Evolutionary conservation across 2,888 invertebrate genomes (phyloP).

Genomic region (Lottia scabra): DNA sequence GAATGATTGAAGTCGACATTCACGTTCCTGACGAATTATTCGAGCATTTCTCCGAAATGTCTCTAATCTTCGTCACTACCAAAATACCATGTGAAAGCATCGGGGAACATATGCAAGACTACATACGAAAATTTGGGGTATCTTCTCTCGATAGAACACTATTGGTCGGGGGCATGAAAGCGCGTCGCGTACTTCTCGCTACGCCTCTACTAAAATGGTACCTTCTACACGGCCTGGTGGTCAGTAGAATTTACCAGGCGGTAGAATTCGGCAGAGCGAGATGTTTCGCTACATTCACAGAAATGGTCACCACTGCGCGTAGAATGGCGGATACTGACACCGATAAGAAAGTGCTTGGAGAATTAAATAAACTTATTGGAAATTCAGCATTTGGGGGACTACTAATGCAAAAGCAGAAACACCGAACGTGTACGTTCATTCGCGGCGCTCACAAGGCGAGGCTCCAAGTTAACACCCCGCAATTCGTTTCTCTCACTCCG

Average conservation of each 20-base stretch:
- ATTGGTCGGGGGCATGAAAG: too few species aligned
- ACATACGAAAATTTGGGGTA: too few species aligned
- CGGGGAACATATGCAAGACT: too few species aligned
- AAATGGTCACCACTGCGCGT: conserved; percentile 3
- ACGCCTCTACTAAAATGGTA: conserved; percentile 25
- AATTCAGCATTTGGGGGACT: conserved; percentile 16
- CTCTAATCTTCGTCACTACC: too few species aligned
- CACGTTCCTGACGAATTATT: too few species aligned
- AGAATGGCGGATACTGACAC: conserved; percentile 13
- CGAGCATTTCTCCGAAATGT: too few species aligned
- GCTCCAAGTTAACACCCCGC: too few species aligned
- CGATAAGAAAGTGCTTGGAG: background rate
- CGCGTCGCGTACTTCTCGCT: conserved; percentile 7
- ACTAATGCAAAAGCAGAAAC: conserved; percentile 17
- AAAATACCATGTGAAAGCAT: too few species aligned
- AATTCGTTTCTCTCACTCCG: background rate
- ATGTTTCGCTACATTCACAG: conserved; percentile 12
- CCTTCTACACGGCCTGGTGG: conserved; percentile 18
- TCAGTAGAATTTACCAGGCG: conserved; percentile 17
- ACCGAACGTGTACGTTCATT: background rate
- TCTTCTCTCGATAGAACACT: too few species aligned
- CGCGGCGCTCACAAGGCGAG: background rate
- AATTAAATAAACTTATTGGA: conserved; percentile 8
- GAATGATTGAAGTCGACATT: too few species aligned
- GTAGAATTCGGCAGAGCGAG: too few species aligned